Conservation (phyloP, 1,140 invertebrate species). For the Spodoptera litura region DNA sequence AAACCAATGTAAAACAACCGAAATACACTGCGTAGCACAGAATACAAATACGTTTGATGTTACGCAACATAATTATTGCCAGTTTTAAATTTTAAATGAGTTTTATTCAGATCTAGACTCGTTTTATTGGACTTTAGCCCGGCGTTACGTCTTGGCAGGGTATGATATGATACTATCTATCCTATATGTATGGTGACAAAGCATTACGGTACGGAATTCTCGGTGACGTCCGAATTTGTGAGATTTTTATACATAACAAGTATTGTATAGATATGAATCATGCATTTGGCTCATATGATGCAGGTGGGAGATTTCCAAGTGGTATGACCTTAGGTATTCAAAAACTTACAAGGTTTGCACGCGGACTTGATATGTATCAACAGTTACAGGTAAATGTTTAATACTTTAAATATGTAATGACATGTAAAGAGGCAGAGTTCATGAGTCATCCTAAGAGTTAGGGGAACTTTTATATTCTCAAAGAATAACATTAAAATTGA, state of each 20-base stretch:
- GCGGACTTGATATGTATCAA: background rate
- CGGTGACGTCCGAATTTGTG: constrained; percentile 15
- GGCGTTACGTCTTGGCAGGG: constrained; percentile 50
- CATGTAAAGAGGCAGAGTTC: no score
- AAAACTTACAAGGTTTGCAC: constrained; percentile 7
- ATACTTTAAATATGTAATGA: no score
- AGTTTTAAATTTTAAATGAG: constrained; percentile 41
- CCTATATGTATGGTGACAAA: constrained; percentile 43
- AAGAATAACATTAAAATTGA: background rate
- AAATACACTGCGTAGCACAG: constrained; percentile 55
- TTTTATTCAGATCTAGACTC: constrained; percentile 39
- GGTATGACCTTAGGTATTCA: background rate
- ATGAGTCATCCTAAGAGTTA: no score
- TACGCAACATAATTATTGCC: constrained; percentile 50
- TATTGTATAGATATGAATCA: constrained; percentile 25
- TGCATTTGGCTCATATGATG: background rate
- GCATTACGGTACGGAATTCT: constrained; percentile 20
- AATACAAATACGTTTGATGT: constrained; percentile 48
- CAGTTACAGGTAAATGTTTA: background rate
- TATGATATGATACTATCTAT: constrained; percentile 34
- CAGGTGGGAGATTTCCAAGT: constrained; percentile 15
- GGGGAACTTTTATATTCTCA: no score
- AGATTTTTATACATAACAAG: constrained; percentile 3
- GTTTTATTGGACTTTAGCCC: constrained; percentile 53
- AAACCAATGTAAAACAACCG: constrained; percentile 49